A percentile compares a stretch with the other conserved stretches of the same genome.
phyloP scores from a whole-genome alignment of 2,888 invertebrate species.

The Orchesella flavescens region DNA sequence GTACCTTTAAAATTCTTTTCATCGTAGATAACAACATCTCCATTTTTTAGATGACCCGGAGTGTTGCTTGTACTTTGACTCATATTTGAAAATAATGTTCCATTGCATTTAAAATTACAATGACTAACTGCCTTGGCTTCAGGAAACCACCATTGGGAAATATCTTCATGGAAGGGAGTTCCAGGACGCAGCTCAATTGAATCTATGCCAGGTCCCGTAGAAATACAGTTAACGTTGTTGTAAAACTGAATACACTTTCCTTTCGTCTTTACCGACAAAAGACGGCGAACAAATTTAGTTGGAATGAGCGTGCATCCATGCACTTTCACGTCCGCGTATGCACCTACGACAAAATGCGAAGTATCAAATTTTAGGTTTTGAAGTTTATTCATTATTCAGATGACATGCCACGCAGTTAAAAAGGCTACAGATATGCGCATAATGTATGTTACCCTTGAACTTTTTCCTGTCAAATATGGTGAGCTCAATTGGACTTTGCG shows the following conservation, averaged over 20 bases:
- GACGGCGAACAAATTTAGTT: neutral
- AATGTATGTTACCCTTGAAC: conserved; percentile 15
- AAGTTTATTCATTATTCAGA: neutral
- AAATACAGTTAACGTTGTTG: conserved; percentile 11
- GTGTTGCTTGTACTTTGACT: neutral
- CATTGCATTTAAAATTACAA: conserved; percentile 34
- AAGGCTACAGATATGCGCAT: neutral
- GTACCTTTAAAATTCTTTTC: conserved; percentile 17
- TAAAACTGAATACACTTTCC: conserved; percentile 19
- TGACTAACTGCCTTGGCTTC: conserved; percentile 22
- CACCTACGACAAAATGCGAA: neutral
- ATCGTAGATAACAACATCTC: conserved; percentile 7
- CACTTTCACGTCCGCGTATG: neutral
- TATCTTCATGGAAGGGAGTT: conserved; percentile 26
- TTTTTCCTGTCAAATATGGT: neutral
- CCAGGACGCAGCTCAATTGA: conserved; percentile 11
- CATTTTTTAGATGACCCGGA: neutral
- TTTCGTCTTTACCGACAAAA: conserved; percentile 4
- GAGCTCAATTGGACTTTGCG: neutral
- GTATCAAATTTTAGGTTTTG: neutral
- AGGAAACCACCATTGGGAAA: neutral
- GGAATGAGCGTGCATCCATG: conserved; percentile 19
- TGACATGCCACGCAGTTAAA: neutral
- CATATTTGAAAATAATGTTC: neutral
- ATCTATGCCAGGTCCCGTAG: neutral